Evolutionary conservation across 2,888 invertebrate genomes (phyloP).

Genomic region (Mellilla xanthometata): DNA sequence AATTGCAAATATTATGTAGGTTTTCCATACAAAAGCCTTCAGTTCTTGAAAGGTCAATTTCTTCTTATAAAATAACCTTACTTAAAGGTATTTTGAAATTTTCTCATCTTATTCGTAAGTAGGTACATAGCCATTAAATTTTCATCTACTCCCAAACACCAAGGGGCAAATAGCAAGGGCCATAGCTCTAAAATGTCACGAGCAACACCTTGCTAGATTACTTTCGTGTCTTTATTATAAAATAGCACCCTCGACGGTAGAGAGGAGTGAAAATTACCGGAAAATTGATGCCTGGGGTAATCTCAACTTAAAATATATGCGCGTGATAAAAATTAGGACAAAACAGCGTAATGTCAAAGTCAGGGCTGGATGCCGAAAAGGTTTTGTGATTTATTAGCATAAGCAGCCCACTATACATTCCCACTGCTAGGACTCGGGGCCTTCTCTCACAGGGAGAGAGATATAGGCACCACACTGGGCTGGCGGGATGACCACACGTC

Average conservation of each 20-base stretch:
- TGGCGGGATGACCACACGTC: too few relatives aligned
- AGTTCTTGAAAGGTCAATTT: too few relatives aligned
- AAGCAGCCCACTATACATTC: too few relatives aligned
- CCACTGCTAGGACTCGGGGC: too few relatives aligned
- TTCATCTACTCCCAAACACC: not conserved
- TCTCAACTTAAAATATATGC: conserved; percentile 5
- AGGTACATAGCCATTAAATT: not conserved
- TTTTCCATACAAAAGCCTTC: too few relatives aligned
- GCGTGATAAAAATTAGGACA: conserved; percentile 4
- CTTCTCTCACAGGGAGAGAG: too few relatives aligned
- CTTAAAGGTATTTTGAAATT: too few relatives aligned
- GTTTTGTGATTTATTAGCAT: too few relatives aligned
- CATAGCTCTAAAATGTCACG: conserved; percentile 17
- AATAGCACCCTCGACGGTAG: conserved; percentile 30
- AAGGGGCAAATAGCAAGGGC: conserved; percentile 8
- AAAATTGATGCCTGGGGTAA: conserved; percentile 19
- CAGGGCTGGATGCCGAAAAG: not conserved
- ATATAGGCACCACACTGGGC: too few relatives aligned
- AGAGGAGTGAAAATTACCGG: conserved; percentile 22
- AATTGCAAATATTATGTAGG: too few relatives aligned
- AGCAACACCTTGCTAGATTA: conserved; percentile 29
- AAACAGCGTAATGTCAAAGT: not conserved
- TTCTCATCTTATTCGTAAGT: too few relatives aligned
- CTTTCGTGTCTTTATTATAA: conserved; percentile 28
- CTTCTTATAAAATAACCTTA: too few relatives aligned